Evolutionary conservation across 2,113 vertebrate genomes (phyloP).

Genomic region (Prionailurus bengalensis): DNA sequence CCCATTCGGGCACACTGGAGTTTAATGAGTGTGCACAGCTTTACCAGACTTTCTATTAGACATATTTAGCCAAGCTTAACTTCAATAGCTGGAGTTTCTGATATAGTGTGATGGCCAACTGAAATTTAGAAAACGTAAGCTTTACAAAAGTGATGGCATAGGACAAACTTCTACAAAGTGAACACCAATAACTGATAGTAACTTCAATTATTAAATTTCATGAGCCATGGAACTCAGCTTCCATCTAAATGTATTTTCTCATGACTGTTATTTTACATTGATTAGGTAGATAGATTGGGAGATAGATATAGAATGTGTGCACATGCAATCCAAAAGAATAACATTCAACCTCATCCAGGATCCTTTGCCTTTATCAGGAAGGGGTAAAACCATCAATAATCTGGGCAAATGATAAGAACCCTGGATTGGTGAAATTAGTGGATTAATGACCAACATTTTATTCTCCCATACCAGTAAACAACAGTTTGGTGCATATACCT

Average conservation of each 20-base stretch:
- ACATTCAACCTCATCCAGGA: background rate
- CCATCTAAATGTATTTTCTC: background rate
- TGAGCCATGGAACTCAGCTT: background rate
- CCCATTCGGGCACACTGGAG: background rate
- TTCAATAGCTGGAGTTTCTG: background rate
- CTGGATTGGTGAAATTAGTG: background rate
- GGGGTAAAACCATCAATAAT: background rate
- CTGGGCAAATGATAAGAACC: background rate
- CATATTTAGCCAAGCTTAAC: background rate
- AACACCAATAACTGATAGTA: background rate
- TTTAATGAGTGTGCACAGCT: background rate
- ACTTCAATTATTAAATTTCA: background rate
- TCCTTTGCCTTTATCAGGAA: slow-evolving; percentile 12
- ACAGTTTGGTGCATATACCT: background rate
- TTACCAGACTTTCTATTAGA: background rate
- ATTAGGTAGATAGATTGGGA: background rate
- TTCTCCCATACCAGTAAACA: background rate
- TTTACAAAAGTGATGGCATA: background rate
- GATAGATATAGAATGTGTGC: background rate
- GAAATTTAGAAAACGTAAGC: slow-evolving; percentile 24
- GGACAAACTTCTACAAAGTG: background rate
- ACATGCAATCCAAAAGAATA: background rate
- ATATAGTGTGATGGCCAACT: background rate
- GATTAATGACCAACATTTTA: background rate
- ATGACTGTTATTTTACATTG: background rate